Evolutionary conservation across 2,888 invertebrate genomes (phyloP).

Genomic region (Terebella lapidaria): DNA sequence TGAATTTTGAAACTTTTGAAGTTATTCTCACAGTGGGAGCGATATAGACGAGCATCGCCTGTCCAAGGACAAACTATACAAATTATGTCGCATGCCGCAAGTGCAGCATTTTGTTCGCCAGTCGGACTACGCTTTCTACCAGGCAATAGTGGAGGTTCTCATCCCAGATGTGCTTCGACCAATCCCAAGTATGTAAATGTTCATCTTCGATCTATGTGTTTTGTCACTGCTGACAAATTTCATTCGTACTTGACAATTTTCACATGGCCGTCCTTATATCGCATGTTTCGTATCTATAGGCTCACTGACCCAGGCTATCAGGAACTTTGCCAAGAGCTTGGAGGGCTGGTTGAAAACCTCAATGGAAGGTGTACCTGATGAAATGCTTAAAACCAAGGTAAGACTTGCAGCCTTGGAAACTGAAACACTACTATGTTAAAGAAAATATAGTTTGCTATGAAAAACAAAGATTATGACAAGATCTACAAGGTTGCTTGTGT

Average conservation of each 20-base stretch:
- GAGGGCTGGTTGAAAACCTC: constrained; percentile 78
- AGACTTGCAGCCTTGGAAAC: too few species aligned
- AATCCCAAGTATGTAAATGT: constrained; percentile 69
- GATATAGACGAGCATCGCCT: constrained; percentile 43
- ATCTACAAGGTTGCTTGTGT: too few species aligned
- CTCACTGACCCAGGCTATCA: constrained; percentile 83
- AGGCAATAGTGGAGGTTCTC: constrained; percentile 89
- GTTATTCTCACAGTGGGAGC: constrained; percentile 35
- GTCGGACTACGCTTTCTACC: constrained; percentile 88
- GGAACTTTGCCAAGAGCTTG: constrained; percentile 88
- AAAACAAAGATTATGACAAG: too few species aligned
- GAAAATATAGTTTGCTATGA: too few species aligned
- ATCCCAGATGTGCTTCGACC: constrained; percentile 93
- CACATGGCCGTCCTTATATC: neutral
- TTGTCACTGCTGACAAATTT: too few species aligned
- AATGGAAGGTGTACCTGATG: constrained; percentile 76
- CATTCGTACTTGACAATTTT: neutral
- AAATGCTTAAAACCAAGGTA: constrained; percentile 76
- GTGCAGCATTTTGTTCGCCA: constrained; percentile 74
- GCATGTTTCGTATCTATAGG: constrained; percentile 49
- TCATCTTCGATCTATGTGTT: too few species aligned
- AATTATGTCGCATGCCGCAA: constrained; percentile 66
- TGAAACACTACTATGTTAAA: too few species aligned
- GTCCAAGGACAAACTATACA: constrained; percentile 61
- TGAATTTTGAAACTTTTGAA: too few species aligned